Evolutionary conservation across 2,113 vertebrate species (phyloP), one percentile per base, ranked within the genome.

Genomic region (Chelonoidis abingdonii): DNA sequence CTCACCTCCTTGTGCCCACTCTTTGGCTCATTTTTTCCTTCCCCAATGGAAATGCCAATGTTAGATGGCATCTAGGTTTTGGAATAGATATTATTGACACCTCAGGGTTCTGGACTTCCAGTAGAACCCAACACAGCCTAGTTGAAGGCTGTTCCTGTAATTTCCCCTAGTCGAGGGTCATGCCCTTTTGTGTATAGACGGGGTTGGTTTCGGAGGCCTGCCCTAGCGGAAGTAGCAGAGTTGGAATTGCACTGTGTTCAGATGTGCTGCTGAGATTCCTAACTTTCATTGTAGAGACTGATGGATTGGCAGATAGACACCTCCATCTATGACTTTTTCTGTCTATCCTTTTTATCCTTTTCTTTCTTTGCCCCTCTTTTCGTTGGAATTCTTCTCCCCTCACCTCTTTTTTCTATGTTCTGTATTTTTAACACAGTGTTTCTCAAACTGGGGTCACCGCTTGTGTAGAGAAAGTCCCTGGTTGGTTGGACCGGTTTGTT

Each of bases 161-260:
- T 80, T 6, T 94, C 92, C 84, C 90, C 83, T 59, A 93, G 93
- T 83, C 87, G 88, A 86, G 86, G 10, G 57, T 72, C 83, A 75
- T 81, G 54, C n/a, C 94, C 86, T 95, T 95, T 96, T 89, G 86
- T 94, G 91, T 50, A 82, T 87, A 76, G 54, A 85, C 27, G 72
- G 12, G 52, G 84, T 94, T 88, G 85, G 53, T 27, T 95, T 35
- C 75, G 75, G 57, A 76, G 79, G 54, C 79, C 75, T 50, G 50
- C 50, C 50, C 50, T 89, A 89, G 92, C 79, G 5, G 95, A 93
- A 95, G 93, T 57, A 97, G 59, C 27, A 24, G 88, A 87, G 2
- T 56, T 93, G 86, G 76, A 97, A 89, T 31, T 92, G 90, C 59
- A 89, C 87, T 95, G 88, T 0, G 0, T 54, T 94, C 86, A 94